phyloP scores from a whole-genome alignment of 2,113 vertebrate species.

The Sceloporus tristichus region DNA sequence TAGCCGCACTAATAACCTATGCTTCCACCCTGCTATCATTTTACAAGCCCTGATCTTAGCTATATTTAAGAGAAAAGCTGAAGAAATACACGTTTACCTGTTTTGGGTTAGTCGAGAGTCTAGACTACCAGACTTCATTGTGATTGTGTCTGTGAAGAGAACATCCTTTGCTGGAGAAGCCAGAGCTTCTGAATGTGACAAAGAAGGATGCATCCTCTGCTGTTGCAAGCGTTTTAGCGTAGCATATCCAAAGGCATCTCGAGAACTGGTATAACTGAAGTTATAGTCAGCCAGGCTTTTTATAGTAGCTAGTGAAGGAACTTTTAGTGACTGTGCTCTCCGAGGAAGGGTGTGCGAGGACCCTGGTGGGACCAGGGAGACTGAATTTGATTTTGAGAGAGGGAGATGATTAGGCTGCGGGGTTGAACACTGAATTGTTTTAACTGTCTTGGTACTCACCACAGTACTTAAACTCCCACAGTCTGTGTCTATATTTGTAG shows the following conservation, averaged over 20 bases:
- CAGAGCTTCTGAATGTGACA: constrained; percentile 96
- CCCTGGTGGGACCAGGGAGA: constrained; percentile 91
- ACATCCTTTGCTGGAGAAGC: constrained; percentile 98
- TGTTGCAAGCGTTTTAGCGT: constrained; percentile 95
- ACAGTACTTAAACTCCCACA: constrained; percentile 97
- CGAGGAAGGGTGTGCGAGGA: constrained; percentile 97
- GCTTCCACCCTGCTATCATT: neutral
- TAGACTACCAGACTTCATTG: constrained; percentile 97
- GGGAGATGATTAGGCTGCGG: constrained; percentile 91
- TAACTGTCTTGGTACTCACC: constrained; percentile 94
- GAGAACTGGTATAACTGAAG: constrained; percentile 96
- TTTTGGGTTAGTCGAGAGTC: constrained; percentile 96
- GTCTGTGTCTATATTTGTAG: constrained; percentile 91
- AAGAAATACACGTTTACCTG: constrained; percentile 80
- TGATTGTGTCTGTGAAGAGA: constrained; percentile 97
- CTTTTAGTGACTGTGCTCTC: constrained; percentile 95
- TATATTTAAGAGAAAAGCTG: constrained; percentile 36
- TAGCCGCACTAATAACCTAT: neutral
- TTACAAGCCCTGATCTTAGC: neutral
- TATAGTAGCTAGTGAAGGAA: constrained; percentile 92
- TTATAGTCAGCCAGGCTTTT: constrained; percentile 96
- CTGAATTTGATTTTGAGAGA: constrained; percentile 90
- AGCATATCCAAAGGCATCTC: constrained; percentile 95
- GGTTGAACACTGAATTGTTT: constrained; percentile 86
- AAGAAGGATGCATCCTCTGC: constrained; percentile 96